A percentile compares a stretch with the other conserved stretches of the same genome.
These are phyloP conservation scores for Argynnis bischoffii DNA, from an alignment of 2,888 invertebrate species.

Conservation along the genomic window DNA sequence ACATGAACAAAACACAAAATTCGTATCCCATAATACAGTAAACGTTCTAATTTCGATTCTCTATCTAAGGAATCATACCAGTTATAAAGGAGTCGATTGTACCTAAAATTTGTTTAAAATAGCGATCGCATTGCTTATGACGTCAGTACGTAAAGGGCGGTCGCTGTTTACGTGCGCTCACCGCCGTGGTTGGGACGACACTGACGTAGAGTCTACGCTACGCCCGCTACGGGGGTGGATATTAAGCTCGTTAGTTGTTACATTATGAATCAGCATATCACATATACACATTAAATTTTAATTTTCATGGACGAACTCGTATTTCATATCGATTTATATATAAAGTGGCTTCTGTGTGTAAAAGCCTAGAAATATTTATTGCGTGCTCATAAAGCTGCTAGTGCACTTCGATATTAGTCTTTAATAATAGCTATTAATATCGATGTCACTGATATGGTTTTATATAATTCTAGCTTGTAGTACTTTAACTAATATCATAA, in stretches of 20 bases:
- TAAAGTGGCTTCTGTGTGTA: too few species aligned
- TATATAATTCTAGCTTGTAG: too few species aligned
- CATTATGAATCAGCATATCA: slow-evolving; percentile 44
- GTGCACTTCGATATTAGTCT: too few species aligned
- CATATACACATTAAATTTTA: slow-evolving; percentile 8
- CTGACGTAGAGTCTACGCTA: slow-evolving; percentile 61
- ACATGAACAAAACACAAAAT: slow-evolving; percentile 49
- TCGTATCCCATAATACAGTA: slow-evolving; percentile 25
- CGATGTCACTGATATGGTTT: too few species aligned
- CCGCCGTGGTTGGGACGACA: slow-evolving; percentile 56
- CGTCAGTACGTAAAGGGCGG: slow-evolving; percentile 34
- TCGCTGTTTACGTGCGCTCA: slow-evolving; percentile 52
- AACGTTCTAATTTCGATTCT: not conserved
- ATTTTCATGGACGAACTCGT: not conserved
- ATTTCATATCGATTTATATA: not conserved
- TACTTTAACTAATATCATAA: too few species aligned
- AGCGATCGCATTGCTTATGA: slow-evolving; percentile 53
- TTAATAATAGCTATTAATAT: too few species aligned
- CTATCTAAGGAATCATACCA: not conserved
- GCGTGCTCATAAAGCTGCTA: too few species aligned
- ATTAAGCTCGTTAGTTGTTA: slow-evolving; percentile 59
- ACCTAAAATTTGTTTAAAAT: not conserved
- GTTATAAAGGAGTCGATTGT: not conserved
- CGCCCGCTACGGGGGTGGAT: slow-evolving; percentile 69
- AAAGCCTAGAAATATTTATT: too few species aligned